Evolutionary conservation across 2,888 invertebrate species (phyloP).

Genomic region (Crematogaster levior): DNA sequence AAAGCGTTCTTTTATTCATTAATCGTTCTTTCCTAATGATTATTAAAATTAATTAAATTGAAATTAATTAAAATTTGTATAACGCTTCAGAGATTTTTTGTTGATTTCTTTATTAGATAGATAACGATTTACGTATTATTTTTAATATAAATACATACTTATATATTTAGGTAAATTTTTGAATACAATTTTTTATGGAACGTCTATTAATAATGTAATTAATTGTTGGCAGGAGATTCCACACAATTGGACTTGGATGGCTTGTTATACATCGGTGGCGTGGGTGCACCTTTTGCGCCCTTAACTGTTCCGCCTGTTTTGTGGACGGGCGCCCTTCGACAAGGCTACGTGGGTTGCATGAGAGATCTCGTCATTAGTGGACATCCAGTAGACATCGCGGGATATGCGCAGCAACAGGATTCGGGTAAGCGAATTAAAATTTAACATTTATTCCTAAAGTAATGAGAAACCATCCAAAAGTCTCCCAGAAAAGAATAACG

Average conservation of each 20-base stretch:
- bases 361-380: slow-evolving; percentile 95
- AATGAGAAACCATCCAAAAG: neutral
- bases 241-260: slow-evolving; percentile 96
- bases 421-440: slow-evolving; percentile 88
- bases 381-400: slow-evolving; percentile 95
- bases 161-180: neutral
- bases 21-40: neutral
- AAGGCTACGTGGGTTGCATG: slow-evolving; percentile 98
- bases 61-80: neutral
- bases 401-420: slow-evolving; percentile 95
- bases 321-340: slow-evolving; percentile 95
- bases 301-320: slow-evolving; percentile 93
- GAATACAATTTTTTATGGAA: neutral
- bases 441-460: neutral
- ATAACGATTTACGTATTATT: neutral
- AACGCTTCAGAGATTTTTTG: neutral
- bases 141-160: neutral
- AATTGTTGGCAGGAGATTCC: slow-evolving; percentile 89
- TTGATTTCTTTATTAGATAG: neutral
- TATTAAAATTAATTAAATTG: neutral
- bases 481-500: neutral
- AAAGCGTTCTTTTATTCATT: neutral
- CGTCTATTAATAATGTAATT: neutral
- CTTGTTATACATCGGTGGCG: slow-evolving; percentile 95
- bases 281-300: slow-evolving; percentile 93